These are phyloP conservation scores for Gambelia wislizenii DNA, from an alignment of 2,797 vertebrate genomes.

Conservation along the genomic window DNA sequence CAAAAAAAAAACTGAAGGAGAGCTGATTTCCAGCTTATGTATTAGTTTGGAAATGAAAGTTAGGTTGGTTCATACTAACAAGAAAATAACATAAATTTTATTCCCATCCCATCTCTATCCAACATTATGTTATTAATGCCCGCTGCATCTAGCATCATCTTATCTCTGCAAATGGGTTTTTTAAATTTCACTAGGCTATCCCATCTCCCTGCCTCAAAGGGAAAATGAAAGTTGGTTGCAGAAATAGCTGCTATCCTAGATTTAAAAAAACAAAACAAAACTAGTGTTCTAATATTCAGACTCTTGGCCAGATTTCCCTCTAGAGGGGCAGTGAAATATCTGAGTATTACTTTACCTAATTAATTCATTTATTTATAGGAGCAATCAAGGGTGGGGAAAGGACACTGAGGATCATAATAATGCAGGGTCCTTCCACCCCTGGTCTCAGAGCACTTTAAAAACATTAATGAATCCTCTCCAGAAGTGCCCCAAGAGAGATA, in stretches of 20 bases:
- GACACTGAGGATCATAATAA: background rate
- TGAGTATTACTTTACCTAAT: slow-evolving; percentile 22
- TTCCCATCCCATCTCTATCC: background rate
- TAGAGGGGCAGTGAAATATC: background rate
- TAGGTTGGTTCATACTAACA: background rate
- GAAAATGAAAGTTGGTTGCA: background rate
- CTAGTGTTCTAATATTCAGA: background rate
- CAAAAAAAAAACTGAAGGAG: no score
- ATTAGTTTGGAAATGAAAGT: background rate
- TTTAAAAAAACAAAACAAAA: slow-evolving; percentile 1
- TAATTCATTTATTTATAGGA: slow-evolving; percentile 23
- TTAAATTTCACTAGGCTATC: background rate
- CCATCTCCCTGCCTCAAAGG: background rate
- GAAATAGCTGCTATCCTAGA: background rate
- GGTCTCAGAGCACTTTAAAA: background rate
- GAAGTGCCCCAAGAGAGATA: background rate
- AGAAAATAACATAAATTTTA: background rate
- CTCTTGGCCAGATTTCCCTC: slow-evolving; percentile 10
- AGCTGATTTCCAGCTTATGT: background rate
- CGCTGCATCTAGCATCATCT: background rate
- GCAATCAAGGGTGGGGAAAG: slow-evolving; percentile 6
- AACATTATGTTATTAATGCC: background rate
- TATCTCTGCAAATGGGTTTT: background rate
- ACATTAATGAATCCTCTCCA: background rate
- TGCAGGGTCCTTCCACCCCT: background rate